These are phyloP conservation scores for Phrynocephalus vlangalii DNA, from an alignment of 2,797 vertebrate species.

Conservation along the genomic window DNA sequence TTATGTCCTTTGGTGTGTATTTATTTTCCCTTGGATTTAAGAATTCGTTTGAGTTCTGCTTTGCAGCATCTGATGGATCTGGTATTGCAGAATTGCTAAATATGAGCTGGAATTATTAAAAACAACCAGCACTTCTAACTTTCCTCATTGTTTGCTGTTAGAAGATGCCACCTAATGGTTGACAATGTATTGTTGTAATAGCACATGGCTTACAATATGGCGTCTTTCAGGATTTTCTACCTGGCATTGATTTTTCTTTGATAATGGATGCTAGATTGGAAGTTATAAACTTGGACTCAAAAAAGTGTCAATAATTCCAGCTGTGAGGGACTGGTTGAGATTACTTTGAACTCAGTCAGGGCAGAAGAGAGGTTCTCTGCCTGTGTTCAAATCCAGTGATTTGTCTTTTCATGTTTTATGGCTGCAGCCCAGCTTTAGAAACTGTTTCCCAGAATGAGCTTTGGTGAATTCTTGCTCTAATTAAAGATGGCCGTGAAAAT, in stretches of 20 bases:
- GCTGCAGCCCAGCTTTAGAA: neutral
- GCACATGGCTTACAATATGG: neutral
- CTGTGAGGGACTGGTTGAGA: neutral
- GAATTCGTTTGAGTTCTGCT: neutral
- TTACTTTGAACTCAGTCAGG: neutral
- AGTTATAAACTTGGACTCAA: neutral
- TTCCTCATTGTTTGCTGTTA: conserved; percentile 31
- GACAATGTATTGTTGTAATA: conserved; percentile 28
- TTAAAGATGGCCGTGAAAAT: neutral
- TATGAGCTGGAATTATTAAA: conserved; percentile 20
- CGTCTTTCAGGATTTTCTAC: conserved; percentile 24
- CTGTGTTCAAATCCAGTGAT: neutral
- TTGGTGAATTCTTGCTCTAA: neutral
- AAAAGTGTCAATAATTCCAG: neutral
- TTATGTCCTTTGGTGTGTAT: neutral
- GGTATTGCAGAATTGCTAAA: conserved; percentile 4
- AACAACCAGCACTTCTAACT: neutral
- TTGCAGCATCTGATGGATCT: neutral
- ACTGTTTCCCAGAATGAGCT: neutral
- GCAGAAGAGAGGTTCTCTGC: neutral
- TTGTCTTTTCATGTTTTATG: neutral
- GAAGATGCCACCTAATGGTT: conserved; percentile 31
- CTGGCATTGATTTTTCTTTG: neutral
- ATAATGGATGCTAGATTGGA: too few species aligned
- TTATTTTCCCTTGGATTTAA: conserved; percentile 25